These are phyloP conservation scores for Botrylloides violaceus DNA, from an alignment of 23 tunicate species.

Conservation along the genomic window DNA sequence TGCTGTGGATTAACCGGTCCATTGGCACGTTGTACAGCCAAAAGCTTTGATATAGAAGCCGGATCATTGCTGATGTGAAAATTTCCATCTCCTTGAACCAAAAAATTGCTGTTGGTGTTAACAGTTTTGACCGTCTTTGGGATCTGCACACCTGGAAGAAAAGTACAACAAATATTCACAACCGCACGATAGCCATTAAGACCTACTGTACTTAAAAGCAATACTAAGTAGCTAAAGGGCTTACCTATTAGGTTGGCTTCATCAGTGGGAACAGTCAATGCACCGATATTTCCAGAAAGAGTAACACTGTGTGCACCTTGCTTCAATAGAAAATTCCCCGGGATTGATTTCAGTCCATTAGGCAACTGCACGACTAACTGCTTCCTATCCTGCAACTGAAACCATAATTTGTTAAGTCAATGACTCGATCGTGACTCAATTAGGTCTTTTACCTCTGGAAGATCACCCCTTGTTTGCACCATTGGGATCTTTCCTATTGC, in stretches of 20 bases:
- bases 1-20: not conserved
- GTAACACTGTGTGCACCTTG: slow-evolving; percentile 20
- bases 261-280: slow-evolving; percentile 16
- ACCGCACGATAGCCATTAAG: not conserved
- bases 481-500: too few species aligned
- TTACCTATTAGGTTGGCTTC: slow-evolving; percentile 4
- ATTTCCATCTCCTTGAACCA: slow-evolving; percentile 3
- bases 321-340: not conserved
- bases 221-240: not conserved
- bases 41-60: not conserved
- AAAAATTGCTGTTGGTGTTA: slow-evolving; percentile 3
- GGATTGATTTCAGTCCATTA: slow-evolving; percentile 6
- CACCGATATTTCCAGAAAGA: slow-evolving; percentile 24
- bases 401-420: not conserved
- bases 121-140: slow-evolving; percentile 2
- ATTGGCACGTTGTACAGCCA: too few species aligned
- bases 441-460: too few species aligned
- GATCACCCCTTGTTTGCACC: too few species aligned
- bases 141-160: not conserved
- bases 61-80: not conserved
- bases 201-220: too few species aligned
- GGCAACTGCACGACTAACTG: slow-evolving; percentile 21
- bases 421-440: not conserved
- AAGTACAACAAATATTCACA: not conserved
- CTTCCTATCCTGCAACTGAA: slow-evolving; percentile 6